phyloP scores from a whole-genome alignment of 2,797 vertebrate species.

The Sandelia bainsii region DNA sequence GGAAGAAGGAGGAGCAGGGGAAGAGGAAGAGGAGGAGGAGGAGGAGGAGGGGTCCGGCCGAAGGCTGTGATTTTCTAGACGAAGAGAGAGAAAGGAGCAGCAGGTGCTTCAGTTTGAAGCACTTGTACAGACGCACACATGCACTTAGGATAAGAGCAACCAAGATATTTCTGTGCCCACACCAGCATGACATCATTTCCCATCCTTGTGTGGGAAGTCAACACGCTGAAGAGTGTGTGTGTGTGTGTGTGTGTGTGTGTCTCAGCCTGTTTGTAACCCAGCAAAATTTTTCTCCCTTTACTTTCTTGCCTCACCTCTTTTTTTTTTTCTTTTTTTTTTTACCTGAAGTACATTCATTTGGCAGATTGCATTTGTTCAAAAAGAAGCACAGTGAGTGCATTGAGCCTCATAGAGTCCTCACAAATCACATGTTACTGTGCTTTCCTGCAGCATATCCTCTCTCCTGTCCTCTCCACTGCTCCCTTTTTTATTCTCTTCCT shows the following conservation, averaged over 20 bases:
- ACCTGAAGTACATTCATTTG: too few species aligned
- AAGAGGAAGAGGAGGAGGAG: constrained; percentile 34
- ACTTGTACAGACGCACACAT: constrained; percentile 37
- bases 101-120: constrained; percentile 61
- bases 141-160: constrained; percentile 41
- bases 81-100: constrained; percentile 46
- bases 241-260: constrained; percentile 20
- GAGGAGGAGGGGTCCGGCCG: constrained; percentile 24
- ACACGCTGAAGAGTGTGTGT: not conserved
- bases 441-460: not conserved
- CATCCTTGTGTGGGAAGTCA: constrained; percentile 36
- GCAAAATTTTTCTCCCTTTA: not conserved
- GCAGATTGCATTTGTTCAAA: too few species aligned
- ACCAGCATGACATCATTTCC: constrained; percentile 64
- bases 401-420: not conserved
- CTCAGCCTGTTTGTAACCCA: not conserved
- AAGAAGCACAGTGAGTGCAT: too few species aligned
- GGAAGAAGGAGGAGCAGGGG: constrained; percentile 53
- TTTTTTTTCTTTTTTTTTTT: too few species aligned
- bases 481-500: constrained; percentile 9
- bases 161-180: constrained; percentile 41
- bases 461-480: not conserved
- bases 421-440: not conserved
- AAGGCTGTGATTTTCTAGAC: constrained; percentile 54
- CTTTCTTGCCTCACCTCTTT: not conserved